Evolutionary conservation across 2,797 vertebrate genomes (phyloP).

Genomic region (Gallinago nigripennis): DNA sequence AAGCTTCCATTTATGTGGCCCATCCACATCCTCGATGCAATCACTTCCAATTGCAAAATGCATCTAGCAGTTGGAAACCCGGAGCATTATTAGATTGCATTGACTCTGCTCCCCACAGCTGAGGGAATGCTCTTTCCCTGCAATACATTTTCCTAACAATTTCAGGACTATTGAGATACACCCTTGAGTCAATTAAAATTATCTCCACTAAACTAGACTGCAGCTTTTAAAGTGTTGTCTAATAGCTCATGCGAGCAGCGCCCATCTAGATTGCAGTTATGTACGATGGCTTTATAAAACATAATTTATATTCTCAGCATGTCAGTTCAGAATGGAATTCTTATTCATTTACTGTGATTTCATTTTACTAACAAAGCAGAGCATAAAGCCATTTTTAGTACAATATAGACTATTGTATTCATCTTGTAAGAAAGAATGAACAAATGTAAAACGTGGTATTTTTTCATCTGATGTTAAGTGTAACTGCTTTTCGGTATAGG

Average conservation of each 20-base stretch:
- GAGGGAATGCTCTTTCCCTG: conserved; percentile 40
- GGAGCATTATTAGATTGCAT: conserved; percentile 43
- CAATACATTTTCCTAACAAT: conserved; percentile 60
- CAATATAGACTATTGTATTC: not conserved
- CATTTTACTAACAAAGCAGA: conserved; percentile 30
- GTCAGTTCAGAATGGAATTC: conserved; percentile 7
- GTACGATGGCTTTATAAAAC: conserved; percentile 8
- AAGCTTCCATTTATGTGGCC: conserved; percentile 51
- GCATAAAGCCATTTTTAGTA: not conserved
- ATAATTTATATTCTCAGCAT: conserved; percentile 62
- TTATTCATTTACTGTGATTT: conserved; percentile 41
- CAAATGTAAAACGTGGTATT: not conserved
- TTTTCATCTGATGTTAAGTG: not conserved
- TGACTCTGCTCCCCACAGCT: conserved; percentile 34
- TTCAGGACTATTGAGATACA: conserved; percentile 59
- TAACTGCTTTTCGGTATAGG: not conserved
- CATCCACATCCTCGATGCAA: conserved; percentile 41
- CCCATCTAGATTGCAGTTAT: conserved; percentile 37
- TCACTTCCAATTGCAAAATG: conserved; percentile 40
- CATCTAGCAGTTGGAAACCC: conserved; percentile 51
- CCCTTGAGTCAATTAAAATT: conserved; percentile 72
- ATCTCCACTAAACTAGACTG: conserved; percentile 61
- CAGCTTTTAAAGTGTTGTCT: conserved; percentile 65
- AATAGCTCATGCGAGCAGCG: conserved; percentile 3
- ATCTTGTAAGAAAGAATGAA: not conserved